Evolutionary conservation across 2,113 vertebrate genomes (phyloP).

Genomic region (Pitta sordida): DNA sequence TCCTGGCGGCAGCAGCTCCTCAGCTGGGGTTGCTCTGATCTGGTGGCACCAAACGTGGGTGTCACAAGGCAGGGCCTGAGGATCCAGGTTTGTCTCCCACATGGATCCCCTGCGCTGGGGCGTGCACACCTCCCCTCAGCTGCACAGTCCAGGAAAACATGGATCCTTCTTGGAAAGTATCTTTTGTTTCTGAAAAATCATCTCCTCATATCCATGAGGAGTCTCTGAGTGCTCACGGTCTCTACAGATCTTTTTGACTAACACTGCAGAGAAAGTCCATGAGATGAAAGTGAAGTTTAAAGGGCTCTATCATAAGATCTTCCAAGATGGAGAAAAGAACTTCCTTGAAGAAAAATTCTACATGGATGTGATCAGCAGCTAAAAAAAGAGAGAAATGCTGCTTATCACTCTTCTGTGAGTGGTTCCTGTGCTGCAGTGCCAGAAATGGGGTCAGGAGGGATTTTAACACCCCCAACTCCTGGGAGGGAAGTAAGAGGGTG

Average conservation of each 20-base stretch:
- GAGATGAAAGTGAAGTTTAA: background rate
- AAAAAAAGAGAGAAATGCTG: background rate
- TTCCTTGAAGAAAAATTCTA: background rate
- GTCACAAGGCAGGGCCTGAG: fast-evolving
- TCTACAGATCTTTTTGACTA: background rate
- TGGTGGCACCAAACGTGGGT: background rate
- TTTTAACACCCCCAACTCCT: background rate
- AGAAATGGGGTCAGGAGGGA: background rate
- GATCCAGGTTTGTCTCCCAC: background rate
- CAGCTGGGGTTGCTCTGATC: background rate
- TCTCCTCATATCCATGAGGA: background rate
- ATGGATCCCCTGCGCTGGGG: background rate
- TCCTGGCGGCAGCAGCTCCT: background rate
- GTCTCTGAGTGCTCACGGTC: background rate
- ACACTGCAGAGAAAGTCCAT: background rate
- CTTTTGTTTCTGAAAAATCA: background rate
- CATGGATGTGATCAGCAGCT: background rate
- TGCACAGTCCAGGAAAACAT: background rate
- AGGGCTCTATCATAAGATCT: background rate
- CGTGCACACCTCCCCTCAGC: background rate
- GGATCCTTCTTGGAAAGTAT: background rate
- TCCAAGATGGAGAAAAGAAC: background rate
- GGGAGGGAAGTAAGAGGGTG: background rate
- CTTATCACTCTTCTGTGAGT: background rate
- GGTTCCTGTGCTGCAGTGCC: background rate